A percentile compares a stretch with the other conserved stretches of the same genome.
phyloP scores from a whole-genome alignment of 2,888 invertebrate species.

The Epistrophe grossulariae region DNA sequence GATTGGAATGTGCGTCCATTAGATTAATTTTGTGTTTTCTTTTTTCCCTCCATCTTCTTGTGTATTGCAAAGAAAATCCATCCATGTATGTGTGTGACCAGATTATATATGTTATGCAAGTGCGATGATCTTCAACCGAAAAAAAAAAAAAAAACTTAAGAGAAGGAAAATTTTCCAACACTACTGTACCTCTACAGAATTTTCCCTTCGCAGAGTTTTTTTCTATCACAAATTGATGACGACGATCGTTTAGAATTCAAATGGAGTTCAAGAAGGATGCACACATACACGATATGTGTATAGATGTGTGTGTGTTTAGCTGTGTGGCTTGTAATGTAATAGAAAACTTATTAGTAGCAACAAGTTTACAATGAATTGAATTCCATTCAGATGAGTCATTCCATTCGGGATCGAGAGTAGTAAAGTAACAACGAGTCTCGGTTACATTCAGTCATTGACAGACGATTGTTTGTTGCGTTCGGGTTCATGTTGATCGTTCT shows the following conservation, averaged over 20 bases:
- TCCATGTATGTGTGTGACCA: slow-evolving; percentile 19
- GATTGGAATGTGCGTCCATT: slow-evolving; percentile 74
- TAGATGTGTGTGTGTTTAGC: neutral
- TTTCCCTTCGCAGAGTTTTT: slow-evolving; percentile 43
- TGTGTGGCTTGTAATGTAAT: slow-evolving; percentile 73
- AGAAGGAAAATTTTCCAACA: slow-evolving; percentile 62
- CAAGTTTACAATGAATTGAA: slow-evolving; percentile 77
- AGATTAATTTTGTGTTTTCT: slow-evolving; percentile 52
- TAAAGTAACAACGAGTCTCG: slow-evolving; percentile 56
- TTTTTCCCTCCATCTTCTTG: slow-evolving; percentile 35
- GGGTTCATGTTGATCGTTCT: slow-evolving; percentile 56
- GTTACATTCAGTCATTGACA: slow-evolving; percentile 75
- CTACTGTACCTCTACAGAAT: slow-evolving; percentile 52
- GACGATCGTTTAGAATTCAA: slow-evolving; percentile 12
- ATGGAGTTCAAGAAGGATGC: slow-evolving; percentile 55
- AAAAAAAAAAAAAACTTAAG: slow-evolving; percentile 24
- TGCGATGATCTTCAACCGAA: slow-evolving; percentile 61
- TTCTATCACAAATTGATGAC: slow-evolving; percentile 33
- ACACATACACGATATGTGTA: neutral
- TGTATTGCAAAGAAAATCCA: slow-evolving; percentile 42
- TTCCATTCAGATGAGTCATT: slow-evolving; percentile 77
- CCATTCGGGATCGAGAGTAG: slow-evolving; percentile 54
- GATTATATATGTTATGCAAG: slow-evolving; percentile 66
- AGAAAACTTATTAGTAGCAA: slow-evolving; percentile 75
- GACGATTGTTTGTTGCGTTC: slow-evolving; percentile 72